These are phyloP conservation scores for Cercopithecus diana DNA, from an alignment of 2,797 vertebrate genomes.

Conservation along the genomic window DNA sequence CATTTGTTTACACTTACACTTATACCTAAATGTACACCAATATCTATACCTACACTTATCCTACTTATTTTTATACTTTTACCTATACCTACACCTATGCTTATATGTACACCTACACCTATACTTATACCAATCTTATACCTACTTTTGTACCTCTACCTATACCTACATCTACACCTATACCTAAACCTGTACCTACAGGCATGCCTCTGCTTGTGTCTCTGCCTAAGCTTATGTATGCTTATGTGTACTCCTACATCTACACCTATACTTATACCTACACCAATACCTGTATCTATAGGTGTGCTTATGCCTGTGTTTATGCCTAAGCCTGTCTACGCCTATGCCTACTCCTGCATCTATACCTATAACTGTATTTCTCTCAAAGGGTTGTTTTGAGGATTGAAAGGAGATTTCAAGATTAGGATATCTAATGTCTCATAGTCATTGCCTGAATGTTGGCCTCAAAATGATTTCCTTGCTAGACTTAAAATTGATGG, in stretches of 20 bases:
- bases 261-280: neutral
- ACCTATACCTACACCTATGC: neutral
- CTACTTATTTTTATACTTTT: neutral
- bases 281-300: neutral
- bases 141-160: no score
- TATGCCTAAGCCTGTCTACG: neutral
- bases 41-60: neutral
- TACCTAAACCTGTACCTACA: neutral
- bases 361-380: neutral
- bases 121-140: neutral
- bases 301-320: neutral
- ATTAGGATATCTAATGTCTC: accelerated
- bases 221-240: no score
- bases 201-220: neutral
- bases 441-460: accelerated
- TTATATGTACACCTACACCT: neutral
- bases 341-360: neutral
- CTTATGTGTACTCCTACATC: neutral
- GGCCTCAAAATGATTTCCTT: neutral
- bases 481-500: neutral
- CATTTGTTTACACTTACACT: neutral
- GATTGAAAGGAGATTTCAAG: accelerated
- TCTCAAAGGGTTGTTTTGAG: neutral
- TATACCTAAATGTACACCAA: neutral
- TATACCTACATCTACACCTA: neutral